These are phyloP conservation scores for Oncorhynchus masou DNA, from an alignment of 2,113 vertebrate species.

Conservation along the genomic window DNA sequence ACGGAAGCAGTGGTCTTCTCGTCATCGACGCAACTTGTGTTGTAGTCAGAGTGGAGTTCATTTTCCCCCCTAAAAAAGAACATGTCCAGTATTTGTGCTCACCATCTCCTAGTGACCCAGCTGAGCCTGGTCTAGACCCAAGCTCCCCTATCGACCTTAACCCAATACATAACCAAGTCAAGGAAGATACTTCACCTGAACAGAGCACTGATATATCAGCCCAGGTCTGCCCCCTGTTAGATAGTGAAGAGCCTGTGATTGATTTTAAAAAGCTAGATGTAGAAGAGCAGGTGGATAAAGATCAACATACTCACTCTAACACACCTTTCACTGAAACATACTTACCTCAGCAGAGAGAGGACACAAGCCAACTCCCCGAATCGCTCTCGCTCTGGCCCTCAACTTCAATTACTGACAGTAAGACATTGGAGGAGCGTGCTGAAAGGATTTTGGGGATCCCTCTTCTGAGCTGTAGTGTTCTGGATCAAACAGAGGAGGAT, in stretches of 20 bases:
- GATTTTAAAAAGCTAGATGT: conserved; percentile 6
- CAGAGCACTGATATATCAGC: conserved; percentile 12
- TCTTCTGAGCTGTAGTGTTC: conserved; percentile 24
- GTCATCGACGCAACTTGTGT: conserved; percentile 86
- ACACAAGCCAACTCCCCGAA: conserved; percentile 2
- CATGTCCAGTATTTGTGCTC: conserved; percentile 66
- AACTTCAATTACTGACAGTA: conserved; percentile 23
- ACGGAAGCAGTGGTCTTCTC: conserved; percentile 67
- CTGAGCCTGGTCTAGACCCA: conserved; percentile 5
- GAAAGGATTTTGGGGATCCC: conserved; percentile 69
- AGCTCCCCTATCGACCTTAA: conserved; percentile 6
- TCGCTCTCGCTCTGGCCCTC: neutral
- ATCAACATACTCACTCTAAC: neutral
- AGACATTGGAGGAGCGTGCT: conserved; percentile 62
- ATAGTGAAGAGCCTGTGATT: neutral
- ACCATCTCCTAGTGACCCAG: conserved; percentile 11
- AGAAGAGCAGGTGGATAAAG: neutral
- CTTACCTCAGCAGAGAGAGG: neutral
- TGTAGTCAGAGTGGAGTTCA: conserved; percentile 81
- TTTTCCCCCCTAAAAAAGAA: conserved; percentile 74
- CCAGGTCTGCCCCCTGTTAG: conserved; percentile 6
- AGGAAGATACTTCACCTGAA: conserved; percentile 25
- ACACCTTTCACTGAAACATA: conserved; percentile 20
- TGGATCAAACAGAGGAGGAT: conserved; percentile 15
- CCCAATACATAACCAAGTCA: conserved; percentile 13